Percentiles rank a stretch among this genome's conserved stretches.
Conservation (phyloP, 2,888 invertebrate genomes). For the Phalera bucephala region DNA sequence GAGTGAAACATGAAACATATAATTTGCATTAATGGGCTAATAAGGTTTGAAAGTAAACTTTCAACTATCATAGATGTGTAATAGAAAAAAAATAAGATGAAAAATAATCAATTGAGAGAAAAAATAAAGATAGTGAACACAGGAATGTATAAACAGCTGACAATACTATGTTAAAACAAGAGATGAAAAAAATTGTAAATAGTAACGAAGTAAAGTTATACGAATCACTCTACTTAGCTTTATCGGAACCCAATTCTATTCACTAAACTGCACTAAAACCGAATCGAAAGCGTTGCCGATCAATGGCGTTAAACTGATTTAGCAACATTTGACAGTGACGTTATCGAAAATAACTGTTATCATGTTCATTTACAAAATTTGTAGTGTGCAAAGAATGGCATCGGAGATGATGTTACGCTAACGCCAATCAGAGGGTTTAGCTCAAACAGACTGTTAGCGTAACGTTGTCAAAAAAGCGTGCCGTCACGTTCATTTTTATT, state of each 20-base stretch:
- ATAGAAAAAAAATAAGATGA: conserved; percentile 39
- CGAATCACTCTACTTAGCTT: conserved; percentile 74
- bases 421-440: too few relatives aligned
- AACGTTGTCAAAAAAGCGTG: too few relatives aligned
- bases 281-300: too few relatives aligned
- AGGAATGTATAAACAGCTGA: conserved; percentile 76
- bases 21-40: conserved; percentile 31
- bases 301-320: too few relatives aligned
- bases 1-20: conserved; percentile 13
- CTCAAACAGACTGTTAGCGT: too few relatives aligned
- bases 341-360: too few relatives aligned
- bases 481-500: too few relatives aligned
- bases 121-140: conserved; percentile 54
- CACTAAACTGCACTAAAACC: too few relatives aligned
- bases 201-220: conserved; percentile 67
- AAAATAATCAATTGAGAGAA: conserved; percentile 36
- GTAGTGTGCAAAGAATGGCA: too few relatives aligned
- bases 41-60: conserved; percentile 32
- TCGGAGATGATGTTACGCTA: too few relatives aligned
- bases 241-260: conserved; percentile 9
- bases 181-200: conserved; percentile 44
- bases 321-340: too few relatives aligned
- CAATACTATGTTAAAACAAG: conserved; percentile 78
- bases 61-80: conserved; percentile 37
- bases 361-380: too few relatives aligned